phyloP scores from a whole-genome alignment of 2,888 invertebrate species.

The Kryphioiulus occultus region DNA sequence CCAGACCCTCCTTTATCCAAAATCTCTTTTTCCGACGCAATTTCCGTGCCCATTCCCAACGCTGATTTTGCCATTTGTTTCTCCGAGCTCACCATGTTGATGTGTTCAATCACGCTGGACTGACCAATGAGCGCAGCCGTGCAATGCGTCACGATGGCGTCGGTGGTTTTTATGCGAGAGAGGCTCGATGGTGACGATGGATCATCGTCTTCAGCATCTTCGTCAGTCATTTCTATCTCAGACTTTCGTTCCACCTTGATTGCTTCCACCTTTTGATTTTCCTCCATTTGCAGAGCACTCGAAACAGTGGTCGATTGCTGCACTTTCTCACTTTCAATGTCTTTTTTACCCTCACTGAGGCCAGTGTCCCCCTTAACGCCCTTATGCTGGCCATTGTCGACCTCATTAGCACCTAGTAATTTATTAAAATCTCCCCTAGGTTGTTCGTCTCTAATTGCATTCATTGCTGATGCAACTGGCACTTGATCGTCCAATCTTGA shows the following conservation, averaged over 20 bases:
- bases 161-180: not conserved
- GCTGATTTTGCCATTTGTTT: not conserved
- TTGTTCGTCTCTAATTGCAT: conserved; percentile 12
- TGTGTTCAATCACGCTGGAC: conserved; percentile 4
- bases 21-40: not conserved
- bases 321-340: not conserved
- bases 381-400: not conserved
- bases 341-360: not conserved
- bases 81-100: not conserved
- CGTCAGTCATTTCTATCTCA: not conserved
- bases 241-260: not conserved
- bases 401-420: not conserved
- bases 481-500: conserved; percentile 24
- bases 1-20: conserved; percentile 11
- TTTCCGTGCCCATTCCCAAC: not conserved
- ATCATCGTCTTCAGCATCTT: not conserved
- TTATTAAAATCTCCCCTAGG: not conserved
- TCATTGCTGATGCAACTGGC: not conserved
- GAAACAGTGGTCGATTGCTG: not conserved
- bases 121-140: conserved; percentile 17
- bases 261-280: not conserved
- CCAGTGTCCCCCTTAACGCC: not conserved
- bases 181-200: not conserved
- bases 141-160: conserved; percentile 15
- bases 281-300: not conserved